A percentile compares a stretch with the other conserved stretches of the same genome.
Conservation (phyloP, 1,140 invertebrate species). For the Colletes gigas region DNA sequence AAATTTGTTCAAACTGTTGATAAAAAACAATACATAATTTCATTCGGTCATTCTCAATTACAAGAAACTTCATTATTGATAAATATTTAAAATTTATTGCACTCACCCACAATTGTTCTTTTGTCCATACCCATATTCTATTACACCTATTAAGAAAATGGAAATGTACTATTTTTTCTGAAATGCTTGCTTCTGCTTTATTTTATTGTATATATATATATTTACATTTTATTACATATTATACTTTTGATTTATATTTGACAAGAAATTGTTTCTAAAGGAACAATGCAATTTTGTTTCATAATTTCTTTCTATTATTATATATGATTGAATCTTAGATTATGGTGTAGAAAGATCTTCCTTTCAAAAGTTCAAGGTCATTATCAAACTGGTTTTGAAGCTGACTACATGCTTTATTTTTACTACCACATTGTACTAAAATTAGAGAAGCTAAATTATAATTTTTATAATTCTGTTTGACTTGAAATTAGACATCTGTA, state of each 20-base stretch:
- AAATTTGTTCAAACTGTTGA: conserved; percentile 60
- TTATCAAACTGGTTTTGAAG: conserved; percentile 44
- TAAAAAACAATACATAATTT: not conserved
- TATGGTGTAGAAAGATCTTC: not conserved
- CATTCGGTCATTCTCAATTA: not conserved
- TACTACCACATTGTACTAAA: not conserved
- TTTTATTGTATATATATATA: not conserved
- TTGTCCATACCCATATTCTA: conserved; percentile 39
- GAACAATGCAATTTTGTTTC: conserved; percentile 1
- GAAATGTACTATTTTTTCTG: not conserved
- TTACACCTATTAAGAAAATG: conserved; percentile 18
- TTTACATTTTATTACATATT: not conserved
- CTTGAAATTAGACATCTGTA: too few relatives aligned
- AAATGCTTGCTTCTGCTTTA: not conserved
- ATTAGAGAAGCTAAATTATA: not conserved
- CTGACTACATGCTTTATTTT: not conserved
- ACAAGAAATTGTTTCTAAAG: conserved; percentile 18
- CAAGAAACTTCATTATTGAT: not conserved
- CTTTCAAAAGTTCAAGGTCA: conserved; percentile 49
- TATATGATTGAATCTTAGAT: not conserved
- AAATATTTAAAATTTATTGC: not conserved
- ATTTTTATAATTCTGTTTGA: not conserved
- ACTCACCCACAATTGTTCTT: conserved; percentile 40
- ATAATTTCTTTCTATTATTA: not conserved
- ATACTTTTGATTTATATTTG: not conserved